Base-by-base conservation (phyloP, 2,888 invertebrate species). In the Osmoderma eremita region DNA sequence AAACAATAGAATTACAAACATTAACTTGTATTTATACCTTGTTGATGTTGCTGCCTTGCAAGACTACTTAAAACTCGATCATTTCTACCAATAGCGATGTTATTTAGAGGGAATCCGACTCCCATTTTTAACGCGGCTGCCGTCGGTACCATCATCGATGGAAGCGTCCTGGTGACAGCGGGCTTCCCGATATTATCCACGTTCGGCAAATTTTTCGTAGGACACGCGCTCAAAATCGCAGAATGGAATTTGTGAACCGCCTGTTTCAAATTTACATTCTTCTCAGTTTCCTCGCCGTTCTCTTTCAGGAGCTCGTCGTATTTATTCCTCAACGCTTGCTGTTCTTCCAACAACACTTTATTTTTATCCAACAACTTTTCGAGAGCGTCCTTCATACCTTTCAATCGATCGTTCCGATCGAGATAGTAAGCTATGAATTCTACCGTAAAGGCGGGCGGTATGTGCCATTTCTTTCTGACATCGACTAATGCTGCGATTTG, bases 381-480 rank as follows among this genome's bases (percentile, higher is more conserved):
- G 4, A 95, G 83, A 30, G 92, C 90, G 20, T 88, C 85, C 74
- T 93, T 91, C 83, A 97, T 87, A 12, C 91, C 90, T 3, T 90
- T 87, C 65, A 95, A 89, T 12, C 96, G 86, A 3, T 90, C 88
- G 79, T 95, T 94, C 20, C 97, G 86, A 81, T 97, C 97, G 65
- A 96, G 83, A 79, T 94, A 97, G 81, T 98, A 98, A 0, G 93
- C 94, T 56, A 97, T 92, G 80, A 96, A 98, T 81, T 97, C 97
- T 0, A 95, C 93, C 51, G 93, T 94, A 79, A 98, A 95, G 0
- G 97, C 95, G 0, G 97, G 95, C 0, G 94, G 91, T 69, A 97
- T 92, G 81, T 97, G 95, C 93, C 96, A 96, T 74, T 97, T 96
- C 74, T 95, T 94, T 8, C 94, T 88, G 3, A 95, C 91, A 77